A percentile compares a stretch with the other conserved stretches of the same genome.
These are phyloP conservation scores for Chrysolina haemoptera DNA, from an alignment of 2,888 invertebrate species.

Conservation along the genomic window DNA sequence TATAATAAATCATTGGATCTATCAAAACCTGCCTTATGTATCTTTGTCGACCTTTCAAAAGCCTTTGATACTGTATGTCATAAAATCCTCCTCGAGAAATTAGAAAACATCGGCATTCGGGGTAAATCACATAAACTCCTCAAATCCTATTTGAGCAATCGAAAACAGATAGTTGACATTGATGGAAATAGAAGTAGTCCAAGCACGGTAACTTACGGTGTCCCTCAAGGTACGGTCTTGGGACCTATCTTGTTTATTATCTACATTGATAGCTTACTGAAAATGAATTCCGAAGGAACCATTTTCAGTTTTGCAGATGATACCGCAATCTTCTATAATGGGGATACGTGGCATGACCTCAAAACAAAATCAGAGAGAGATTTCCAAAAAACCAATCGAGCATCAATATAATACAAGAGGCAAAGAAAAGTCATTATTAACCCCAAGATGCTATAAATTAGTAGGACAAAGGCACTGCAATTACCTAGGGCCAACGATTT, in stretches of 20 bases:
- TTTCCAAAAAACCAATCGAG: no score
- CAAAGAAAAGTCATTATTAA: no score
- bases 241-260: slow-evolving; percentile 4
- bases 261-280: slow-evolving; percentile 17
- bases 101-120: no score
- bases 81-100: no score
- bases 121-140: slow-evolving; percentile 1
- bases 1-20: no score
- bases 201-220: not conserved
- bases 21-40: no score
- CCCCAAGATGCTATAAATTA: no score
- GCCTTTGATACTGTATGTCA: no score
- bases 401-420: no score
- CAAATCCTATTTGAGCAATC: slow-evolving; percentile 17
- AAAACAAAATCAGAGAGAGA: no score
- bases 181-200: slow-evolving; percentile 22
- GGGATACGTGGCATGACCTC: not conserved
- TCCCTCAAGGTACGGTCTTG: not conserved
- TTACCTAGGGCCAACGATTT: not conserved
- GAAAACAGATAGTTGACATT: slow-evolving; percentile 16
- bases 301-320: slow-evolving; percentile 19
- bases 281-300: slow-evolving; percentile 13
- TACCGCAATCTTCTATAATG: not conserved
- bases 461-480: no score
- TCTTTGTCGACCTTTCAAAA: no score